Percentiles rank a stretch among this genome's conserved stretches.
Conservation (phyloP, 1,140 invertebrate genomes). For the Cyphomyrmex costatus region DNA sequence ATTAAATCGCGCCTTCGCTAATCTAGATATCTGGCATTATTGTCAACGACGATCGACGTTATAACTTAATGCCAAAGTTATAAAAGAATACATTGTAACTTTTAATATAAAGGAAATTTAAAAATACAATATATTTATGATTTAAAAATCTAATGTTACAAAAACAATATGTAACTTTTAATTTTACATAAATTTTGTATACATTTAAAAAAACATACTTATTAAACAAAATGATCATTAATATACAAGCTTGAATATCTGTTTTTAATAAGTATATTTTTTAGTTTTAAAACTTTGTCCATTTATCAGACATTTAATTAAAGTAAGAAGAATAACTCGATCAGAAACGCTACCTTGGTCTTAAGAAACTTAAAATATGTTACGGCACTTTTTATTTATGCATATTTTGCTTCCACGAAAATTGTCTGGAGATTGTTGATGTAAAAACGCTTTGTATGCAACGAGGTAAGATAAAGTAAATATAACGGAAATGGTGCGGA, state of each 20-base stretch:
- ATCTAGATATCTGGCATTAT: conserved; percentile 11
- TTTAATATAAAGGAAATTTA: neutral
- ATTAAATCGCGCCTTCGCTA: conserved; percentile 49
- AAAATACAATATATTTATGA: neutral
- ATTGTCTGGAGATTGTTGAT: neutral
- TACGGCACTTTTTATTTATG: neutral
- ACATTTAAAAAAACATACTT: neutral
- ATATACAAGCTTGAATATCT: neutral
- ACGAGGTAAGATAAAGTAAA: neutral
- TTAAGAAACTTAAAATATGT: neutral
- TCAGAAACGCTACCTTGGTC: neutral
- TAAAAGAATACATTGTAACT: neutral
- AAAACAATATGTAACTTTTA: neutral
- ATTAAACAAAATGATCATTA: neutral
- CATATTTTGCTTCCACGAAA: neutral
- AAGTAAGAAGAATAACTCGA: neutral
- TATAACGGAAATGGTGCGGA: conserved; percentile 1
- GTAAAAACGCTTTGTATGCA: neutral
- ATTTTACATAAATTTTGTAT: neutral
- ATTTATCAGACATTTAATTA: neutral
- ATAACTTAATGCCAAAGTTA: neutral
- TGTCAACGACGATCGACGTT: neutral
- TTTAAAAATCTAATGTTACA: neutral
- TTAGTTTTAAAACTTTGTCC: neutral
- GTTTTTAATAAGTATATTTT: neutral